A percentile compares a stretch with the other conserved stretches of the same genome.
Evolutionary conservation across 2,113 vertebrate species (phyloP).

Genomic region (Dolichotis patagonum): DNA sequence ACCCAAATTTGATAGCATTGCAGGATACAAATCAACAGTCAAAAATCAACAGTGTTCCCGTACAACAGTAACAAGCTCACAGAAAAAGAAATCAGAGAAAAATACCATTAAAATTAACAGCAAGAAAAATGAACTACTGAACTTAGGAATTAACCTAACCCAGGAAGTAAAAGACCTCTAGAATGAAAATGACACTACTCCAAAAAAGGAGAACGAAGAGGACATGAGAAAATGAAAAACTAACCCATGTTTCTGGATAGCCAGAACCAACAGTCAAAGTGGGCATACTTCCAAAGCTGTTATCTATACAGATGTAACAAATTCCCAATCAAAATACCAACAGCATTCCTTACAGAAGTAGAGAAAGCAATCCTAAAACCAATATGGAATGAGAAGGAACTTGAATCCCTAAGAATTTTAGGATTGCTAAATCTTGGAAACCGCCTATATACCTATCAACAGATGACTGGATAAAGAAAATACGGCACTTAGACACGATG

Average conservation of each 20-base stretch:
- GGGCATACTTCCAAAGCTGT: not conserved
- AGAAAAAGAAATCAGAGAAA: not conserved
- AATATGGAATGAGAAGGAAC: not conserved
- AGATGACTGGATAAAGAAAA: not conserved
- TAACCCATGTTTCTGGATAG: not conserved
- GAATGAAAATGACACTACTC: not conserved
- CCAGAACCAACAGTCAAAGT: not conserved
- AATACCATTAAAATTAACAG: not conserved
- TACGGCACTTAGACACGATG: not conserved
- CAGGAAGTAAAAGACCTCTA: not conserved
- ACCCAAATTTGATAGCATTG: not conserved
- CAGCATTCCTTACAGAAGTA: not conserved
- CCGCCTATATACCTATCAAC: not conserved
- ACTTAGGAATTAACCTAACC: not conserved
- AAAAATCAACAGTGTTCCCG: not conserved
- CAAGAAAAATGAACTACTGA: not conserved
- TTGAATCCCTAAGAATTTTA: no score
- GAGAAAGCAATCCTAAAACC: not conserved
- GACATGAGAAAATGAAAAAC: not conserved
- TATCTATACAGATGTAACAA: not conserved
- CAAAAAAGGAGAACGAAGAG: not conserved
- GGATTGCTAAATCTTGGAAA: not conserved
- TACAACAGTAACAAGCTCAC: not conserved
- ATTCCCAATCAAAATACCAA: not conserved
- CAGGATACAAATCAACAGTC: not conserved